phyloP scores from a whole-genome alignment of 2,797 vertebrate species.

The Spheniscus humboldti region DNA sequence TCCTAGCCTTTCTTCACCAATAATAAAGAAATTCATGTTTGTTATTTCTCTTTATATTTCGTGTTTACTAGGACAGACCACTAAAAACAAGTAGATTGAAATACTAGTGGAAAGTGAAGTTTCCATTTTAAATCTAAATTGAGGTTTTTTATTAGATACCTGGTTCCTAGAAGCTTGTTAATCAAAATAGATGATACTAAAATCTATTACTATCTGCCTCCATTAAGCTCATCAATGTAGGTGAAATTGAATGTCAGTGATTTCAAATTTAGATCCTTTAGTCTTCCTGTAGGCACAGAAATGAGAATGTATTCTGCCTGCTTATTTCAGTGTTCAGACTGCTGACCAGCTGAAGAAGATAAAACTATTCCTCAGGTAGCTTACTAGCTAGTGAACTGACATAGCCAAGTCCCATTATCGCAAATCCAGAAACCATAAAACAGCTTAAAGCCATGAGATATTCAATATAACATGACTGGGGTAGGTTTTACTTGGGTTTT shows the following conservation, averaged over 20 bases:
- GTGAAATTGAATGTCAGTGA: neutral
- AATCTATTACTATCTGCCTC: neutral
- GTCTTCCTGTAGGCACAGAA: neutral
- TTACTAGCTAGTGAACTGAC: neutral
- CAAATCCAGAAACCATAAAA: neutral
- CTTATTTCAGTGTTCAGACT: neutral
- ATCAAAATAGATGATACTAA: neutral
- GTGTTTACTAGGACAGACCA: neutral
- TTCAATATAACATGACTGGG: neutral
- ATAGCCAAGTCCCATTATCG: neutral
- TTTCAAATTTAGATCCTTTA: neutral
- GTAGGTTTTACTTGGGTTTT: neutral
- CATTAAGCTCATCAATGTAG: neutral
- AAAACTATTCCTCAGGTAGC: neutral
- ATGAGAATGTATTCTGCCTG: neutral
- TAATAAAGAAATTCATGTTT: neutral
- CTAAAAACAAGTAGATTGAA: neutral
- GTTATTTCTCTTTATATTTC: neutral
- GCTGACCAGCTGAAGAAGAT: neutral
- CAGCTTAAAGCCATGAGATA: neutral
- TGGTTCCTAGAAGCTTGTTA: neutral
- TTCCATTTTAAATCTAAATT: neutral
- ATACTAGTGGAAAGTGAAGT: neutral
- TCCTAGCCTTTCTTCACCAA: neutral
- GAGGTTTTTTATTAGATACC: neutral